Base-by-base conservation (phyloP, 2,797 vertebrate genomes). In the Esox masquinongy region DNA sequence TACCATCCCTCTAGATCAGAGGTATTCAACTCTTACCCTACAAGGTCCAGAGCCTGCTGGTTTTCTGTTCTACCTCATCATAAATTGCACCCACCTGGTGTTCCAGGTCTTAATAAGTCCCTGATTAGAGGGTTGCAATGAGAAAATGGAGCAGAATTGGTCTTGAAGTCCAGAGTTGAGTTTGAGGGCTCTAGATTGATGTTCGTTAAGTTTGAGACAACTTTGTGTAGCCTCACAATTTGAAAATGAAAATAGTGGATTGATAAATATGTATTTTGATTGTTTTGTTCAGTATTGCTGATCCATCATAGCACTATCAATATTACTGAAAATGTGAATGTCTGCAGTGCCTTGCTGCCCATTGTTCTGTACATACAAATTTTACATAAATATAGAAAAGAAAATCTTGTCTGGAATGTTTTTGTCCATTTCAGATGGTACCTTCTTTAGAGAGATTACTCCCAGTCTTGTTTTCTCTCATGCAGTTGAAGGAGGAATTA, bases 311-410 rank as follows among this genome's bases (percentile, higher is more conserved):
- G 89, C 83, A 92, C 90, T 92, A 84, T 89, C 85, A 81, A 81
- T 76, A 82, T 79, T 78, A 83, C 84, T 70, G 70, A 73, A 39
- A 56, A 39, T 74, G 82, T 91, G 80, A 90, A 87, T 89, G 84
- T 88, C 77, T 83, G 84, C 74, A 34, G 83, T 88, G 75, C 83
- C 88, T 88, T 90, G 80, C 86, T 88, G 85, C 86, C 79, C 88
- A 81, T 92, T 85, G 91, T 85, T 77, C 82, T 93, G 92, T 93
- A 93, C 89, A 94, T 93, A 94, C 85, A 92, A 87, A 91, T 91
- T 91, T 91, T 90, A 92, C 92, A 93, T 92, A 88, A 93, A 93
- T 92, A 89, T 90, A 79, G 78, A 91, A 90, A 92, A 89, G 73
- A 73, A 79, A 70, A 72, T 53, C 2, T 56, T 80, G 75, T 87